Evolutionary conservation across 2,888 invertebrate genomes (phyloP).

Genomic region (Chalcis sispes): DNA sequence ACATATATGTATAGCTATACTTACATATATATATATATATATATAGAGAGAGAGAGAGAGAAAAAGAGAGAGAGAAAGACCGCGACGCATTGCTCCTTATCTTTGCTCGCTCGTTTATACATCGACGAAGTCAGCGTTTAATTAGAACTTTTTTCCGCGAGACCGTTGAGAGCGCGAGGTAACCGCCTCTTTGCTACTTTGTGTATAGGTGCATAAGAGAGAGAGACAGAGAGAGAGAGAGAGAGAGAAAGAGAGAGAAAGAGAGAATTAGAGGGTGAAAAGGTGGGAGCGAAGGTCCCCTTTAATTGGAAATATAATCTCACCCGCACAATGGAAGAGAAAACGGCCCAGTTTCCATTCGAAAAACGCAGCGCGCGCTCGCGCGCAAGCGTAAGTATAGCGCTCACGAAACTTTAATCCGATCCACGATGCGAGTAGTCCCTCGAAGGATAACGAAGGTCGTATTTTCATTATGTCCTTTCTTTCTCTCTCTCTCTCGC

Average conservation of each 20-base stretch:
- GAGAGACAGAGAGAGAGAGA: neutral
- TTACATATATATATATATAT: no score
- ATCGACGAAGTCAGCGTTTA: slow-evolving; percentile 57
- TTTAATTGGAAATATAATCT: slow-evolving; percentile 61
- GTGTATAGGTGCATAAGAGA: neutral
- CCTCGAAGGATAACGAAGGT: slow-evolving; percentile 51
- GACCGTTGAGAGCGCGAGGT: neutral
- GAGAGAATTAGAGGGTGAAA: neutral
- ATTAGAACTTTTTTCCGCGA: slow-evolving; percentile 57
- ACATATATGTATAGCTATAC: no score
- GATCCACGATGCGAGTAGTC: slow-evolving; percentile 43
- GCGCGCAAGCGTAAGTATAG: no score
- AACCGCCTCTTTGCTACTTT: neutral
- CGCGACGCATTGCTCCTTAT: no score
- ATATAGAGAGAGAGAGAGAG: no score
- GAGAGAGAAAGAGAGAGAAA: no score
- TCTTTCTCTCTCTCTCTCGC: neutral
- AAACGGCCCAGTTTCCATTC: slow-evolving; percentile 45
- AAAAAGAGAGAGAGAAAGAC: no score
- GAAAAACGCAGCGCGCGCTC: slow-evolving; percentile 32
- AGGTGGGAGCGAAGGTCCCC: slow-evolving; percentile 1
- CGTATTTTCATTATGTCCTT: slow-evolving; percentile 47
- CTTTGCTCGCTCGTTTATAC: slow-evolving; percentile 51
- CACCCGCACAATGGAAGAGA: slow-evolving; percentile 45
- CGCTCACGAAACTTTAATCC: slow-evolving; percentile 49